Evolutionary conservation across 2,888 invertebrate genomes (phyloP), one percentile per base, ranked within the genome.

Genomic region (Electrophaes corylata): DNA sequence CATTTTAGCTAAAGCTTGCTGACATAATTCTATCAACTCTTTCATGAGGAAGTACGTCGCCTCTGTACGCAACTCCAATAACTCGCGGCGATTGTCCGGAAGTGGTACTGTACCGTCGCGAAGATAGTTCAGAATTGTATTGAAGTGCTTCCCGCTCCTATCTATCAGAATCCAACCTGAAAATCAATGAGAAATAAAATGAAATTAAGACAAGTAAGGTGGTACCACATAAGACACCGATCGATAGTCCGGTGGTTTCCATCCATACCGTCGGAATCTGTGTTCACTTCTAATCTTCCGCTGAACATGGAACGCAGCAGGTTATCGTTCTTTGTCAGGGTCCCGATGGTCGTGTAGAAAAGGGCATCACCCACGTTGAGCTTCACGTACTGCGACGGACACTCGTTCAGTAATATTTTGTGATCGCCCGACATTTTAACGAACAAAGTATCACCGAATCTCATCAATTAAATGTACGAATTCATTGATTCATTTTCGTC

Each of bases 241-340:
- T 40, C 23, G 16, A 44, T 37, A 29, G 12, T 29, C 10, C 10
- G 14, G 18, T 18, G 8, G 16, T 18, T 18, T 18, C 18, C 76
- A 83, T 18, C 18, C 76, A 83, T 92, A 98, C 99, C 99, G 94
- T 99, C 99, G 2, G 98, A 96, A 91, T 99, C 99, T 20, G 98
- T 98, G 40, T 98, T 93, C 49, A 99, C 98, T 92, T 99, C 98
- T 98, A 99, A 97, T 74, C 98, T 94, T 4, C 99, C 99, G 90
- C 98, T 98, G 75, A 99, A 99, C 99, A 99, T 99, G 3, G 99
- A 98, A 75, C 98, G 94, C 35, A 99, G 90, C 99, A 99, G 99
- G 46, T 98, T 98, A 83, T 99, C 99, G 88, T 98, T 97, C 91
- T 99, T 99, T 1, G 98, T 98, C 39, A 99, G 92, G n/a, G 99